A percentile compares a stretch with the other conserved stretches of the same genome.
phyloP scores from a whole-genome alignment of 2,113 vertebrate genomes.

The Phrynocephalus versicolor region DNA sequence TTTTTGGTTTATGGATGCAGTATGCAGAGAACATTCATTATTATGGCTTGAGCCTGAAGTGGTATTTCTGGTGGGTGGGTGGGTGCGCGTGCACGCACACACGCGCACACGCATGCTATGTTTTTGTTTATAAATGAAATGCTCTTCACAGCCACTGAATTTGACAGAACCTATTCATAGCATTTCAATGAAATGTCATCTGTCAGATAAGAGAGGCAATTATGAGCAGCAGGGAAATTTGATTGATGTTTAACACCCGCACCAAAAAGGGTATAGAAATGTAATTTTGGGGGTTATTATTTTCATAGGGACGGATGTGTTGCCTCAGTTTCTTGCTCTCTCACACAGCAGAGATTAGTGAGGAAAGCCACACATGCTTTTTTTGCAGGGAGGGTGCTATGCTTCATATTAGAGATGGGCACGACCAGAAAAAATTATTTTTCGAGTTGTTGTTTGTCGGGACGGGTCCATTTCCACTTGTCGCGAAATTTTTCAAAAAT shows the following conservation, averaged over 20 bases:
- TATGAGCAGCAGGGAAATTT: background rate
- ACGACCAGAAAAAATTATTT: no score
- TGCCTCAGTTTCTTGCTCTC: background rate
- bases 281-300: no score
- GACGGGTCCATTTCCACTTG: no score
- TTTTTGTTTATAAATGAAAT: background rate
- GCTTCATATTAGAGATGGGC: no score
- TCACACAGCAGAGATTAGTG: background rate
- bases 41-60: background rate
- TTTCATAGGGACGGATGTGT: background rate
- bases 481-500: no score
- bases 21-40: background rate
- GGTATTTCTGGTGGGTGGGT: background rate
- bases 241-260: background rate
- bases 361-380: no score
- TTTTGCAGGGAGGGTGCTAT: no score
- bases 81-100: no score
- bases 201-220: background rate
- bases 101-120: no score
- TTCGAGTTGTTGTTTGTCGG: no score
- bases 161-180: background rate
- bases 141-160: accelerated
- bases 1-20: accelerated
- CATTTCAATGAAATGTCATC: background rate
- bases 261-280: background rate